Conservation (phyloP, 1,140 invertebrate genomes). For the Heliconius hermathena region DNA sequence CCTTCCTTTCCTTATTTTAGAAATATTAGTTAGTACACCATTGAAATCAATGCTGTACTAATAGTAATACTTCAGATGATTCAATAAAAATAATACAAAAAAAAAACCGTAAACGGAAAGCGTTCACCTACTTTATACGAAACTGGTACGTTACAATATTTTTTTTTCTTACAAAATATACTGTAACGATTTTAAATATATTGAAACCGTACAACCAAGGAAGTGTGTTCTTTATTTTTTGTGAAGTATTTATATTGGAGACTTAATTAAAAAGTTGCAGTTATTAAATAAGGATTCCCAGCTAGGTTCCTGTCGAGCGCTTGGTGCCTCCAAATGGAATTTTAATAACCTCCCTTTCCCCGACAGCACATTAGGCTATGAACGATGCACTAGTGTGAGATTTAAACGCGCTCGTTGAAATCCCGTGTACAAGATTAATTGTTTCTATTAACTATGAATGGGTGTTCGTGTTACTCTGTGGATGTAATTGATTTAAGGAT, state of each 20-base stretch:
- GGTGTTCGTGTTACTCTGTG: constrained; percentile 31
- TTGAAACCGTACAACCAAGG: constrained; percentile 10
- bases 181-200: not conserved
- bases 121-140: too few relatives aligned
- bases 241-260: constrained; percentile 50
- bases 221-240: constrained; percentile 31
- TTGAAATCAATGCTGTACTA: not conserved
- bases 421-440: constrained; percentile 40
- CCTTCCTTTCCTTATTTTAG: too few relatives aligned
- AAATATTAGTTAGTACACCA: not conserved
- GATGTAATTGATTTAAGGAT: constrained; percentile 31
- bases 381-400: constrained; percentile 43
- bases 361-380: constrained; percentile 55
- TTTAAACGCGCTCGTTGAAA: constrained; percentile 32
- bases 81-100: not conserved
- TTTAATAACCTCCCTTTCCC: constrained; percentile 58
- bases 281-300: constrained; percentile 57
- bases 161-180: not conserved
- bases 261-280: constrained; percentile 71
- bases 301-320: constrained; percentile 38
- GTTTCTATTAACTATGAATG: constrained; percentile 43
- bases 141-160: too few relatives aligned
- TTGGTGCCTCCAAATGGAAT: constrained; percentile 53
- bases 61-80: not conserved
- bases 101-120: not conserved